Evolutionary conservation across 2,888 invertebrate genomes (phyloP).

Genomic region (Atethmia centrago): DNA sequence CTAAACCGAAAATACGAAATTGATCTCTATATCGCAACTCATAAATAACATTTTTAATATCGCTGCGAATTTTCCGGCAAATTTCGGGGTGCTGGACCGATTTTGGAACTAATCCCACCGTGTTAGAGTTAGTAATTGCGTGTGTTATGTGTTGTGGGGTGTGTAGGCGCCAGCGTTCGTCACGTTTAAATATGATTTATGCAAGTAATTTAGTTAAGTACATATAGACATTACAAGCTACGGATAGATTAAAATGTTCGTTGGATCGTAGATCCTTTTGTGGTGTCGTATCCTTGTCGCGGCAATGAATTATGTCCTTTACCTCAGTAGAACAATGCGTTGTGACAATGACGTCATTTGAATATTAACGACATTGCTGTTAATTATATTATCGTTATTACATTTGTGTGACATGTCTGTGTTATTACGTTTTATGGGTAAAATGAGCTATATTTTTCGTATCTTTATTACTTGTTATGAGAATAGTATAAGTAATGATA

Average conservation of each 20-base stretch:
- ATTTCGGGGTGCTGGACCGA: conserved; percentile 50
- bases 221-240: conserved; percentile 87
- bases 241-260: conserved; percentile 88
- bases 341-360: conserved; percentile 58
- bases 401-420: conserved; percentile 40
- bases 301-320: conserved; percentile 76
- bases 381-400: conserved; percentile 55
- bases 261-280: conserved; percentile 76
- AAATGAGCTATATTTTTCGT: conserved; percentile 32
- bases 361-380: conserved; percentile 55
- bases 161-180: conserved; percentile 79
- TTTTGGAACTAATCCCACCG: conserved; percentile 67
- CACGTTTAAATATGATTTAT: conserved; percentile 90
- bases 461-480: conserved; percentile 44
- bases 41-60: conserved; percentile 72
- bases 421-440: conserved; percentile 35
- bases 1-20: conserved; percentile 61
- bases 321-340: conserved; percentile 58
- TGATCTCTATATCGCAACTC: conserved; percentile 68
- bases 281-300: conserved; percentile 67
- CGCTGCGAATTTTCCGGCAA: conserved; percentile 48
- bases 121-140: conserved; percentile 73
- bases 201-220: conserved; percentile 90
- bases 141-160: conserved; percentile 63
- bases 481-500: conserved; percentile 21